Conservation (phyloP, 2,888 invertebrate genomes). For the Pogonocherus hispidulus region DNA sequence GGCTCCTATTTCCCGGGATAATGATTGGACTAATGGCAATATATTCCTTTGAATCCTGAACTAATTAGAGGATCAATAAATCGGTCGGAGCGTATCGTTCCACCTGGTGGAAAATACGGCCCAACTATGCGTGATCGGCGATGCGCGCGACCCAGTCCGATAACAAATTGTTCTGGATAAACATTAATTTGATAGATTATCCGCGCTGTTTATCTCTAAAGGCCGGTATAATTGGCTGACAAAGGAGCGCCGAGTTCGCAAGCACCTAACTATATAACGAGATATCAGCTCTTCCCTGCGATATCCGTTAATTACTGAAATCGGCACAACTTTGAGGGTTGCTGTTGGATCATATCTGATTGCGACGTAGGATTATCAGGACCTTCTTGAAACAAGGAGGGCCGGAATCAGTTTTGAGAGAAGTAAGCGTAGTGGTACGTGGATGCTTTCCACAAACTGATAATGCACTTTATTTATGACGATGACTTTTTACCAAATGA, state of each 20-base stretch:
- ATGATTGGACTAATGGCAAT: no score
- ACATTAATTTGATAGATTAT: slow-evolving; percentile 68
- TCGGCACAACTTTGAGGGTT: slow-evolving; percentile 61
- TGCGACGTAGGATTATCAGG: slow-evolving; percentile 30
- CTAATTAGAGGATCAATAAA: slow-evolving; percentile 14
- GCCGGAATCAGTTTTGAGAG: neutral
- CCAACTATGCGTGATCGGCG: slow-evolving; percentile 23
- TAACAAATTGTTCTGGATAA: slow-evolving; percentile 61
- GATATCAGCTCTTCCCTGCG: slow-evolving; percentile 50
- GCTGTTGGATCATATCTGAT: slow-evolving; percentile 50
- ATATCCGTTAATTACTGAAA: slow-evolving; percentile 61
- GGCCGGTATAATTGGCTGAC: slow-evolving; percentile 63
- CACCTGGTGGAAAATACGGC: slow-evolving; percentile 27
- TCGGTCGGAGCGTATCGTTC: neutral
- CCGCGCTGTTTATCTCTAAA: slow-evolving; percentile 68
- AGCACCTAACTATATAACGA: slow-evolving; percentile 49
- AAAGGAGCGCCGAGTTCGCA: slow-evolving; percentile 56
- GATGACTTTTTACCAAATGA: no score
- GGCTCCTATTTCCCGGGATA: no score
- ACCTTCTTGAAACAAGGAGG: slow-evolving; percentile 11
- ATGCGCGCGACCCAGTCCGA: slow-evolving; percentile 38
- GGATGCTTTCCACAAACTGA: no score
- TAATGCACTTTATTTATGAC: no score
- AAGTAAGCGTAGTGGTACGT: no score
- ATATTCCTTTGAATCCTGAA: neutral